Evolutionary conservation across 2,888 invertebrate genomes (phyloP).

Genomic region (Rhodophaea formosa): DNA sequence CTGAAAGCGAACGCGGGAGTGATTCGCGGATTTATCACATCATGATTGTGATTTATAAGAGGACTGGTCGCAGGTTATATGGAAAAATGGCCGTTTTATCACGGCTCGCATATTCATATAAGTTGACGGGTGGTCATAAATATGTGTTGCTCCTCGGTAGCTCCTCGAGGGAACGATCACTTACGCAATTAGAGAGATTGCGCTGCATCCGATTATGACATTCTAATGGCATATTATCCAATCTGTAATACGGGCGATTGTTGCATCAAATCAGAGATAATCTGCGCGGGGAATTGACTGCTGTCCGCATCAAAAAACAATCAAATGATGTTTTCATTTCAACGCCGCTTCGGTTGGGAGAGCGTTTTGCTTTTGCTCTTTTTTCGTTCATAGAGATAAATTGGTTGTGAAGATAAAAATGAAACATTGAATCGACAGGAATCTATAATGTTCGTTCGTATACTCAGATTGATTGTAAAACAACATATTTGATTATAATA

Average conservation of each 20-base stretch:
- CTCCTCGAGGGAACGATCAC: constrained; percentile 39
- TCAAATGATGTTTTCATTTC: constrained; percentile 4
- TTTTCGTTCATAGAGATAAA: background rate
- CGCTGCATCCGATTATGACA: constrained; percentile 35
- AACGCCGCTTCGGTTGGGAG: background rate
- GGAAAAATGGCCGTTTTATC: constrained; percentile 67
- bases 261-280: constrained; percentile 29
- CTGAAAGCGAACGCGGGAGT: constrained; percentile 43
- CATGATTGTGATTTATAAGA: constrained; percentile 53
- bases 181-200: constrained; percentile 39
- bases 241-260: constrained; percentile 29
- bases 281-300: constrained; percentile 23
- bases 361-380: background rate
- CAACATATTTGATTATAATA: too few species aligned
- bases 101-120: constrained; percentile 69
- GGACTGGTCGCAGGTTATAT: constrained; percentile 33
- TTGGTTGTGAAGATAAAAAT: background rate
- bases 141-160: constrained; percentile 45
- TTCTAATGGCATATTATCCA: constrained; percentile 35
- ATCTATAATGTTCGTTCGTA: background rate
- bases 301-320: constrained; percentile 14
- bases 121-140: constrained; percentile 53
- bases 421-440: background rate
- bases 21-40: constrained; percentile 42
- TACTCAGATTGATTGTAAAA: background rate